Evolutionary conservation across 2,113 vertebrate genomes (phyloP), one percentile per base, ranked within the genome.

Genomic region (Amblyornis subalaris): DNA sequence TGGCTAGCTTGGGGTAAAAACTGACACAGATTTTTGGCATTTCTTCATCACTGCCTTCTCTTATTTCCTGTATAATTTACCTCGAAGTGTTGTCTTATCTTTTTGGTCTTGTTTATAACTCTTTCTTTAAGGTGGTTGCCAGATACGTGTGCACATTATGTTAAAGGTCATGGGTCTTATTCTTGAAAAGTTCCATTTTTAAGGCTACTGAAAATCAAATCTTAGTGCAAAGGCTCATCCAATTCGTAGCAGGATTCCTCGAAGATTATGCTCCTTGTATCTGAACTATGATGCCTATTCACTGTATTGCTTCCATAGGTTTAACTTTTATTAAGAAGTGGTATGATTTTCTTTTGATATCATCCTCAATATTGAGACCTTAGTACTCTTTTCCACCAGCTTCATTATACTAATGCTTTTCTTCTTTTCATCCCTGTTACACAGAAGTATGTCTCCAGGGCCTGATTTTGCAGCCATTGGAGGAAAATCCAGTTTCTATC

Each of bases 371-470:
- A 77, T 25, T n/a, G 40, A 96, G 85, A 83, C 64, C 36, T 74
- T 77, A 90, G 55, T 57, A 36, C 36, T 88, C 75, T 85, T 57
- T 81, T 67, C 75, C 54, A 94, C 76, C 20, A 85, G 48, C 70
- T 96, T 94, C 80, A n/a, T 77, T 88, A 88, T 84, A 65, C 40
- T 96, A 93, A 96, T 94, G 36, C 21, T 85, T 95, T 94, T 95
- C 93, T 94, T 92, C 86, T 92, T 85, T 95, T 83, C 81, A 89
- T 77, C 91, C 71, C 70, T 67, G 20, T 90, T 80, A 72, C 9
- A 10, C 69, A 54, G 89, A 81, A 70, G 12, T 64, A 48, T 79
- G 80, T 96, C 88, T 85, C 89, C 90, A 79, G 74, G 89, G 71
- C 45, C 83, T 94, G 85, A 64, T 77, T 95, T 95, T 93, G 85